These are phyloP conservation scores for Phoebastria nigripes DNA, from an alignment of 2,797 vertebrate species.

Conservation along the genomic window DNA sequence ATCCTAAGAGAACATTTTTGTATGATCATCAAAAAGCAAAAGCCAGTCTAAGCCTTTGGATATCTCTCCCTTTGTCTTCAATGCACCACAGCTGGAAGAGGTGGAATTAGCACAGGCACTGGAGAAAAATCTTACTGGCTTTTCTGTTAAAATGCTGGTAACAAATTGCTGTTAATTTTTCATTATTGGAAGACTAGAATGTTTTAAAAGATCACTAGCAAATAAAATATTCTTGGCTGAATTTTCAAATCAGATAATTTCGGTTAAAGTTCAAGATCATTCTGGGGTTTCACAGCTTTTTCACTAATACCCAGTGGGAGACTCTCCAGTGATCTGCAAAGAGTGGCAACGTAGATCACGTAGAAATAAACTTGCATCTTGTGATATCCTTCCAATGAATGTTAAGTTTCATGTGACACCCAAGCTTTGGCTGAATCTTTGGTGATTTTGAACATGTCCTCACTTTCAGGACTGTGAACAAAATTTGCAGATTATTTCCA, in stretches of 20 bases:
- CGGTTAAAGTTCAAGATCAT: not conserved
- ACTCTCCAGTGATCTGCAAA: not conserved
- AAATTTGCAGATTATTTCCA: not conserved
- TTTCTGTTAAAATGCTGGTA: not conserved
- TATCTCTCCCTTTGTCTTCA: not conserved
- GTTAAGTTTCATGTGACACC: not conserved
- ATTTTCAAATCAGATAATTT: not conserved
- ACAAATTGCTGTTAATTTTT: not conserved
- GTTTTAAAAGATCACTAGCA: not conserved
- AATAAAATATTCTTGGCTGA: not conserved
- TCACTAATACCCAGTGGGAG: not conserved
- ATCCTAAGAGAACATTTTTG: not conserved
- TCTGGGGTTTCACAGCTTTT: not conserved
- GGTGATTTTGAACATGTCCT: not conserved
- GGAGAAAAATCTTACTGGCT: not conserved
- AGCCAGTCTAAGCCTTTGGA: not conserved
- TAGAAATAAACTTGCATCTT: not conserved
- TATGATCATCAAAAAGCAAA: not conserved
- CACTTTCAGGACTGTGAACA: not conserved
- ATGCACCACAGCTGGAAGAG: not conserved
- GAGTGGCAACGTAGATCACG: rapidly evolving
- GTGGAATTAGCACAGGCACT: not conserved
- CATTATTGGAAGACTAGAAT: not conserved
- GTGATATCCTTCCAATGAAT: not conserved
- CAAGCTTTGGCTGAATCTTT: not conserved